phyloP scores from a whole-genome alignment of 2,113 vertebrate genomes.

The Chrysochloris asiatica region DNA sequence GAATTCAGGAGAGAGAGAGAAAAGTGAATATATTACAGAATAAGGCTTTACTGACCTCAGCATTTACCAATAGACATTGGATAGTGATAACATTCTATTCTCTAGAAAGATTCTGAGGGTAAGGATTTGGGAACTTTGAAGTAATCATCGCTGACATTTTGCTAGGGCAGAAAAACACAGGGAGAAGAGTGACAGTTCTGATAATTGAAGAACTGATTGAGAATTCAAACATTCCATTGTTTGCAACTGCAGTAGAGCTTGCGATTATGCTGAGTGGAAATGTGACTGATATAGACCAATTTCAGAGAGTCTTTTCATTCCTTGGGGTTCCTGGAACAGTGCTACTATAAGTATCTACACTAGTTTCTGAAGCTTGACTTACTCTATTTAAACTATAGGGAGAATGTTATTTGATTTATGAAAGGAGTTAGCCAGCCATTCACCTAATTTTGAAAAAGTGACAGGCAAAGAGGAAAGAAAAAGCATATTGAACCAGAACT shows the following conservation, averaged over 20 bases:
- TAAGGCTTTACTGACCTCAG: neutral
- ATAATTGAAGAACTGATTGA: constrained; percentile 69
- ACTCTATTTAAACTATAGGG: constrained; percentile 68
- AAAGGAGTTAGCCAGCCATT: constrained; percentile 78
- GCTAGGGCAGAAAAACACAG: constrained; percentile 18
- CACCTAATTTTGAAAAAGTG: constrained; percentile 75
- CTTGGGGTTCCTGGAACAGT: constrained; percentile 19
- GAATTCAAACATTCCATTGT: constrained; percentile 69
- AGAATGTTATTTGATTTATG: constrained; percentile 78
- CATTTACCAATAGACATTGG: neutral
- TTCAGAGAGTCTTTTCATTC: constrained; percentile 68
- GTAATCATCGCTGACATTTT: constrained; percentile 48
- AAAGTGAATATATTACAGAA: neutral
- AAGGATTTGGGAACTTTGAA: constrained; percentile 40
- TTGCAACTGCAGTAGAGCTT: constrained; percentile 45
- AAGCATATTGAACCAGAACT: constrained; percentile 71
- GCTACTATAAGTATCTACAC: constrained; percentile 56
- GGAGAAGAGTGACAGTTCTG: constrained; percentile 34
- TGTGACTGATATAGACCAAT: constrained; percentile 67
- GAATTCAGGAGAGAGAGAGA: neutral
- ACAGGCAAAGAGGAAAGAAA: constrained; percentile 72
- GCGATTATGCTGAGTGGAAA: constrained; percentile 60
- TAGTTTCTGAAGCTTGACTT: constrained; percentile 76
- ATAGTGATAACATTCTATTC: constrained; percentile 48
- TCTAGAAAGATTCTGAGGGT: constrained; percentile 27